A percentile compares a stretch with the other conserved stretches of the same genome.
Evolutionary conservation across 1,140 invertebrate species (phyloP).

Genomic region (Bombus sylvicola): DNA sequence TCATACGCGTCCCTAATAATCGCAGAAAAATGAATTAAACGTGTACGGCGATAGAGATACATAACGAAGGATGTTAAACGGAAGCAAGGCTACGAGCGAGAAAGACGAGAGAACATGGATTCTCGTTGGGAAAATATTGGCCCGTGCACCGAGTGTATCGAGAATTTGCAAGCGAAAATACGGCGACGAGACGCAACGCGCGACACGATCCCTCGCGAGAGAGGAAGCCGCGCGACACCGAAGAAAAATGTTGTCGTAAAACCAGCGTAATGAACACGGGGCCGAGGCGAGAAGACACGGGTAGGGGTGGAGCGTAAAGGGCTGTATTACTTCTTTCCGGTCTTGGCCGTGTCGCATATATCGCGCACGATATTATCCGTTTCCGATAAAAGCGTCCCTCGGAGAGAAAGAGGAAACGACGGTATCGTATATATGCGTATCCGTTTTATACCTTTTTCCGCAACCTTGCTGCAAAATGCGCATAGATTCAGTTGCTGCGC

Average conservation of each 20-base stretch:
- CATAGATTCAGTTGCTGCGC: too few relatives aligned
- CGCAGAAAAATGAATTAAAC: constrained; percentile 17
- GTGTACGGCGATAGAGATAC: not conserved
- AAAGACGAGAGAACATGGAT: constrained; percentile 15
- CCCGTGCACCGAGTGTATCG: not conserved
- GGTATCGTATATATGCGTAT: too few relatives aligned
- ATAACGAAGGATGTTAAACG: not conserved
- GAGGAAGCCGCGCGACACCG: not conserved
- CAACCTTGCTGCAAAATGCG: too few relatives aligned
- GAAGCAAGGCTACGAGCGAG: not conserved
- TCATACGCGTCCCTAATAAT: not conserved
- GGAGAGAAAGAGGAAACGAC: not conserved
- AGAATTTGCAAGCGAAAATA: constrained; percentile 43
- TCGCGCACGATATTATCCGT: constrained; percentile 60
- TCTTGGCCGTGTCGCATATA: constrained; percentile 38
- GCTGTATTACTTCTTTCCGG: constrained; percentile 13
- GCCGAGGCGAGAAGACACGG: not conserved
- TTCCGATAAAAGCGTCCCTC: constrained; percentile 62
- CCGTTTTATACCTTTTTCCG: too few relatives aligned
- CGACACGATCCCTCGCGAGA: not conserved
- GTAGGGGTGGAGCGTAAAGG: not conserved
- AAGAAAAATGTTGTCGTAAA: constrained; percentile 61
- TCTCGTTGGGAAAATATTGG: constrained; percentile 25
- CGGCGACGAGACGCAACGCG: not conserved
- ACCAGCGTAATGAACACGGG: constrained; percentile 58